Conservation (phyloP, 2,888 invertebrate genomes). For the Caenorhabditis doughertyi region DNA sequence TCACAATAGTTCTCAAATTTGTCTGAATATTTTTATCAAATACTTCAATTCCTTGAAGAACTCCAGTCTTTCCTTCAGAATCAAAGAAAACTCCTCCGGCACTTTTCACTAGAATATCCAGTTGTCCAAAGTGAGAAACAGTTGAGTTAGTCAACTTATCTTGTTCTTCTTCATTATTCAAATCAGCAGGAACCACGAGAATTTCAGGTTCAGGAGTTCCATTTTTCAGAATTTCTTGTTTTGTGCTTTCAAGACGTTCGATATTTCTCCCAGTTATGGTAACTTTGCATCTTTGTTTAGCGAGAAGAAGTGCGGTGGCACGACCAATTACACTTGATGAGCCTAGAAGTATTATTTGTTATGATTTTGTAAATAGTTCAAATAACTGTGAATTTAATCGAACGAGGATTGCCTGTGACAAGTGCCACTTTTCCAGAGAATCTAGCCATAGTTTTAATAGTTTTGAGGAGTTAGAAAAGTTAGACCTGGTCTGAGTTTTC, state of each 20-base stretch:
- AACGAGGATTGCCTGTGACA: slow-evolving; percentile 42
- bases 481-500: no score
- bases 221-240: slow-evolving; percentile 34
- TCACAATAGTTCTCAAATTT: slow-evolving; percentile 44
- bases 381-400: no score
- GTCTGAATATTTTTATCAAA: slow-evolving; percentile 14
- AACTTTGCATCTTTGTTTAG: slow-evolving; percentile 43
- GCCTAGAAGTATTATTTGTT: no score
- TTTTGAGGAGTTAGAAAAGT: no score
- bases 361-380: not conserved
- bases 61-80: slow-evolving; percentile 19
- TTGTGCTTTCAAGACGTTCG: slow-evolving; percentile 37
- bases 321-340: slow-evolving; percentile 58
- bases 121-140: slow-evolving; percentile 39
- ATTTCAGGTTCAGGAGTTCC: slow-evolving; percentile 14
- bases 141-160: slow-evolving; percentile 30
- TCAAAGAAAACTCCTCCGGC: slow-evolving; percentile 40
- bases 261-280: slow-evolving; percentile 53
- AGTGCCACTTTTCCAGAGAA: slow-evolving; percentile 42
- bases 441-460: slow-evolving; percentile 23
- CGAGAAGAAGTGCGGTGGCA: slow-evolving; percentile 40
- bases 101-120: slow-evolving; percentile 54
- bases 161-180: slow-evolving; percentile 34
- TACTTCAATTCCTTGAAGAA: slow-evolving; percentile 18
- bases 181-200: slow-evolving; percentile 35